Base-by-base conservation (phyloP, 2,888 invertebrate genomes). In the Nemotelus pantherinus region DNA sequence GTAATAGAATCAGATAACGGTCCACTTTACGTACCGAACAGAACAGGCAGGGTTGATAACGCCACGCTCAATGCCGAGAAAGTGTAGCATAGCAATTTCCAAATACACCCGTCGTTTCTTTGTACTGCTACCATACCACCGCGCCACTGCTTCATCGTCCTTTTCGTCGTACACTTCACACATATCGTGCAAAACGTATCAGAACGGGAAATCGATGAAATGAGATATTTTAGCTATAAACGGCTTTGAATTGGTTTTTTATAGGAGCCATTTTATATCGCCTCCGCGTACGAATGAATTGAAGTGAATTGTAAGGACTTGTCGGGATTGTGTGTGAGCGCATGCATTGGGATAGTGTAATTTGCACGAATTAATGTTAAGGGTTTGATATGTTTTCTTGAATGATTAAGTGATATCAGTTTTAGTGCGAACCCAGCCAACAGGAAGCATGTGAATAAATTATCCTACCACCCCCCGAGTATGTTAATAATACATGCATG, bases 201-300 rank as follows among this genome's bases (percentile, higher is more conserved):
- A 48, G 74, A 63, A 76, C 45, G 6, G 64, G 65, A 64, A 76
- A 76, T 76, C 76, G 76, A 76, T 76, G 76, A 76, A 76, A 65
- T 76, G 76, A 76, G 76, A 76, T 76, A 76, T 76, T 65, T 67
- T 53, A 63, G 76, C 76, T 63, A 76, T 76, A 76, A 76, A 76
- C 76, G 76, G 50, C 76, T 76, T 65, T 57, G 76, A 76, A 76
- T 76, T 76, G 64, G 76, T 63, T 76, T 76, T 76, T 76, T 65
- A 76, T 76, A 65, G 76, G 48, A 63, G 74, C 63, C 60, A 74
- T 74, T 74, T 63, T 63, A 74, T 63, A 63, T 74, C 25, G 47
- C 44, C 63, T 70, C 43, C 47, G 9, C 25, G 25, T 47, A 10
- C 55, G 70, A 70, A 70, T 55, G 70, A 70, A 70, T 55, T 43